Base-by-base conservation (phyloP, 2,888 invertebrate species). In the Nephrotoma guestfalica region DNA sequence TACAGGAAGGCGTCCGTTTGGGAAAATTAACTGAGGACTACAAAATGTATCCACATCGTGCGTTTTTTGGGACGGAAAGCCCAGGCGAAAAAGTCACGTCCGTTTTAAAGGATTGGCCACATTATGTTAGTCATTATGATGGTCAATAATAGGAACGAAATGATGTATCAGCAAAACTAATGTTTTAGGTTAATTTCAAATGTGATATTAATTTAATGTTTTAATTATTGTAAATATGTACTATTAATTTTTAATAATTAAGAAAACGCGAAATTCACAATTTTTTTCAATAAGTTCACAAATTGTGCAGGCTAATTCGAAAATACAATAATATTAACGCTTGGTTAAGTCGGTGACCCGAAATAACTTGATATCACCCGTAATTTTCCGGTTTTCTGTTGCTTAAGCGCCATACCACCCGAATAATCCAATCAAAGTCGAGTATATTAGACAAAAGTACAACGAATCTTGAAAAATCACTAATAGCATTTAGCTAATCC, bases 41-140 rank as follows among this genome's bases (percentile, higher is more conserved):
- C 88, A 94, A 94, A 89, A 89, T 97, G 13, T 91, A 95, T 41
- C 95, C 93, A 0, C 95, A 95, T 86, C 92, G 95, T 87, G 96
- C 95, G 89, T 90, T 96, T 18, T 92, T 93, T 5, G 92, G 93
- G 0, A 94, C 95, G 0, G 91, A 93, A 43, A 96, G 96, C 89
- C 96, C 96, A 0, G 96, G 96, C 0, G 93, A 93, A 86, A 92
- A 91, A 43, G 91, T 96, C 0, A 95, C 92, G 89, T 92, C 93
- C 86, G 93, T 94, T 87, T 93, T 96, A 4, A 93, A 93, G 89
- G 93, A 92, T 47, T 96, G 95, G 95, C 93, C 94, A 3, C 94
- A 96, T 91, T 96, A 71, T 4, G 30, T 71, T 18, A 30, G 30
- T 30, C 30, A 30, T 30, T 30, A 30, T 30, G 30, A 30, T 30